phyloP scores from a whole-genome alignment of 2,797 vertebrate species.

The Gymnodraco acuticeps region DNA sequence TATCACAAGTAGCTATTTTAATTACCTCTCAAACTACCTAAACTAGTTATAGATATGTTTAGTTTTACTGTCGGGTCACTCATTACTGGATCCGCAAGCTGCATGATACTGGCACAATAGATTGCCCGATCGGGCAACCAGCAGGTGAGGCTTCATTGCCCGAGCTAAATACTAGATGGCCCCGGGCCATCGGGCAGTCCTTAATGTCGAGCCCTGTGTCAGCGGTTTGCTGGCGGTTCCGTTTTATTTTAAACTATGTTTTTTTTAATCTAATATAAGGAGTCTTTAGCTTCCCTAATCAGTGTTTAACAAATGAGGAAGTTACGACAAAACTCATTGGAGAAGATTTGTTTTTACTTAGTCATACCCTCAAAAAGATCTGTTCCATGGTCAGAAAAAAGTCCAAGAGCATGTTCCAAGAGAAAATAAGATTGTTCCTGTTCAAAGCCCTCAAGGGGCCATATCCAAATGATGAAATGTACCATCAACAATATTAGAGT shows the following conservation, averaged over 20 bases:
- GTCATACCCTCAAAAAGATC: constrained; percentile 29
- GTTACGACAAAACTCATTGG: constrained; percentile 56
- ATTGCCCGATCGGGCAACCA: too few species aligned
- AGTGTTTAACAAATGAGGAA: constrained; percentile 61
- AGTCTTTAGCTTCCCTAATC: constrained; percentile 39
- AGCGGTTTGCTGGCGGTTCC: constrained; percentile 57
- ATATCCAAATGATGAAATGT: constrained; percentile 56
- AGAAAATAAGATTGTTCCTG: constrained; percentile 59
- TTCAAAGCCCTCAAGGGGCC: constrained; percentile 46
- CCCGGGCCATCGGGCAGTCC: too few species aligned
- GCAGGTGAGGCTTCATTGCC: too few species aligned
- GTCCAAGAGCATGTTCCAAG: constrained; percentile 31
- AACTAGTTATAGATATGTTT: too few species aligned
- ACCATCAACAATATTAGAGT: constrained; percentile 61
- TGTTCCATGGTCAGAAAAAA: constrained; percentile 18
- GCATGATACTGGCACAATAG: too few species aligned
- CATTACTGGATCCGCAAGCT: too few species aligned
- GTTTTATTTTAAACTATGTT: constrained; percentile 65
- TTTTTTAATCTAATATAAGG: constrained; percentile 58
- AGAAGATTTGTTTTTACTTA: constrained; percentile 57
- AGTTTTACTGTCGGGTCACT: too few species aligned
- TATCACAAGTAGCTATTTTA: too few species aligned
- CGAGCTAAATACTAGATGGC: too few species aligned
- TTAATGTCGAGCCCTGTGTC: too few species aligned
- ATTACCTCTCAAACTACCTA: too few species aligned